phyloP scores from a whole-genome alignment of 2,113 vertebrate species.

The Manacus vitellinus region DNA sequence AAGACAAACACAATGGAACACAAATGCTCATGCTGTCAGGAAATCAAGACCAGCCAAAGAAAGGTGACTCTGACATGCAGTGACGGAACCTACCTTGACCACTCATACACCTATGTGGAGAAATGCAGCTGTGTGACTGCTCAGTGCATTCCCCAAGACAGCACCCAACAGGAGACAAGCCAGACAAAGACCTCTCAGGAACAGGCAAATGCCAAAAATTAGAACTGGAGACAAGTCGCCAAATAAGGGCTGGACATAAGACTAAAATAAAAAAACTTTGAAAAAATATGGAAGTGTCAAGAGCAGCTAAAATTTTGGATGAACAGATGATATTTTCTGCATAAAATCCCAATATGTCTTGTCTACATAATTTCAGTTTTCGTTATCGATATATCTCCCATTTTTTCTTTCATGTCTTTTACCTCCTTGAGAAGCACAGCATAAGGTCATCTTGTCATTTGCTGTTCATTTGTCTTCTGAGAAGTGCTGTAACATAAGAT shows the following conservation, averaged over 20 bases:
- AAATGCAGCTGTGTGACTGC: conserved; percentile 65
- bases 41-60: conserved; percentile 47
- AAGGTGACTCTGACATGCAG: conserved; percentile 58
- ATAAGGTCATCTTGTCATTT: not conserved
- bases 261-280: not conserved
- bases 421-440: not conserved
- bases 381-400: not conserved
- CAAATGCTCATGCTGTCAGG: conserved; percentile 73
- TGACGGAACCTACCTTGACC: conserved; percentile 22
- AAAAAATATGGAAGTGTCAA: not conserved
- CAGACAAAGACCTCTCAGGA: not conserved
- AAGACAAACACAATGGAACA: not conserved
- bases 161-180: not conserved
- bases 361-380: not conserved
- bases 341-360: not conserved
- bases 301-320: conserved; percentile 35
- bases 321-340: not conserved
- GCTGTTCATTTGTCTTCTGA: not conserved
- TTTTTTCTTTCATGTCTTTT: not conserved
- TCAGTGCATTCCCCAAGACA: not conserved
- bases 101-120: conserved; percentile 68
- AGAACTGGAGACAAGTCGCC: not conserved
- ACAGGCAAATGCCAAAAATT: not conserved
- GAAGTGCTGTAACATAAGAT: not conserved
- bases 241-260: not conserved